These are phyloP conservation scores for Accipiter cooperii DNA, from an alignment of 2,113 vertebrate genomes.

Conservation along the genomic window DNA sequence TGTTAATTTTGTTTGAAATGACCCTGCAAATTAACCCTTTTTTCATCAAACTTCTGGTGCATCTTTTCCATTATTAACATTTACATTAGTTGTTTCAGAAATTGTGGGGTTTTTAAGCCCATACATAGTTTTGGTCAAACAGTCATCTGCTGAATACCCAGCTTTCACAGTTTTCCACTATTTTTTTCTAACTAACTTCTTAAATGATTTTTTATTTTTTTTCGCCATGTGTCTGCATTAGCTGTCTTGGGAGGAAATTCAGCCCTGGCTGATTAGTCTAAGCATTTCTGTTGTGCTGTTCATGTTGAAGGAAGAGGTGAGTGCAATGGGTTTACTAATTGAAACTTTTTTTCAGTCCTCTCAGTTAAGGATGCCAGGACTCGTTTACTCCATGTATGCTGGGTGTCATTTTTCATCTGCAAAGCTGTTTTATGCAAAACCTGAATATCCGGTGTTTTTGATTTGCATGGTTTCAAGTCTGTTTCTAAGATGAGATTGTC, in stretches of 20 bases:
- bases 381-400: background rate
- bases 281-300: background rate
- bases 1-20: background rate
- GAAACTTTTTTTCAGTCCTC: background rate
- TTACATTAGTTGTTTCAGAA: background rate
- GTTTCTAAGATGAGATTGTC: background rate
- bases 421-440: background rate
- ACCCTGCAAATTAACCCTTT: background rate
- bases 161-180: background rate
- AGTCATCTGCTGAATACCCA: background rate
- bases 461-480: background rate
- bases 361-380: background rate
- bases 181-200: background rate
- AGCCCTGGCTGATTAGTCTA: background rate
- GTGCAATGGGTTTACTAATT: background rate
- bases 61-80: background rate
- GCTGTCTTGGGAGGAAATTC: background rate
- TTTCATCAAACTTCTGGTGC: background rate
- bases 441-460: background rate
- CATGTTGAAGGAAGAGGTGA: background rate
- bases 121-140: background rate
- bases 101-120: accelerated
- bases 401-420: constrained; percentile 2
- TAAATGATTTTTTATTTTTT: background rate
- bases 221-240: background rate